Percentiles rank a stretch among this genome's conserved stretches.
These are phyloP conservation scores for Pachymerium ferrugineum DNA, from an alignment of 2,888 invertebrate species.

Conservation along the genomic window DNA sequence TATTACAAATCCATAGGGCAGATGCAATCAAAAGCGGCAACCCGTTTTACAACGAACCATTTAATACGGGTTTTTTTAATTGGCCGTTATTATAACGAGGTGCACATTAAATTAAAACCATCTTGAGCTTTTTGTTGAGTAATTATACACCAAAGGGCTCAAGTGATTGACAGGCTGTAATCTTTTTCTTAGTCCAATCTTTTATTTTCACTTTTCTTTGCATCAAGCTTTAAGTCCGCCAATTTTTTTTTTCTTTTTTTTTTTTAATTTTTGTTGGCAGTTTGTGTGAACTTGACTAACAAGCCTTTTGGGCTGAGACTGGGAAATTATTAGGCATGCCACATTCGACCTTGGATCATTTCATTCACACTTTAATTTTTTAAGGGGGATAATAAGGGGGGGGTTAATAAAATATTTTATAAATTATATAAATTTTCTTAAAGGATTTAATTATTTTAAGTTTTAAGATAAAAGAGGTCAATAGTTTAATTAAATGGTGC, in stretches of 20 bases:
- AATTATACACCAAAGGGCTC: background rate
- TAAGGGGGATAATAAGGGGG: too few relatives aligned
- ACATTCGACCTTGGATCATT: conserved; percentile 7
- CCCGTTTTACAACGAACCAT: background rate
- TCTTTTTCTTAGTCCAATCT: background rate
- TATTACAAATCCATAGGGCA: conserved; percentile 21
- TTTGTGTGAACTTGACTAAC: conserved; percentile 21
- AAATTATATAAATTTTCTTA: too few relatives aligned
- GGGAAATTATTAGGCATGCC: conserved; percentile 8
- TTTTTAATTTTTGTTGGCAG: conserved; percentile 3
- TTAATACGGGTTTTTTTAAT: too few relatives aligned
- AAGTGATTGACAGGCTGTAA: conserved; percentile 6
- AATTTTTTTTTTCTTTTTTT: too few relatives aligned
- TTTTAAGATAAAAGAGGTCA: too few relatives aligned
- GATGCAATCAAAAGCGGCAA: background rate
- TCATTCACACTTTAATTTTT: background rate
- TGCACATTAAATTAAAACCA: background rate
- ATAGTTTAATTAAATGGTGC: too few relatives aligned
- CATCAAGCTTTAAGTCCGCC: too few relatives aligned
- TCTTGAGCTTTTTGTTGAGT: background rate
- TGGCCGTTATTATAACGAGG: background rate
- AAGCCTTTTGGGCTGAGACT: background rate
- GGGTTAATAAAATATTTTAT: too few relatives aligned
- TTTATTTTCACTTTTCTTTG: background rate
- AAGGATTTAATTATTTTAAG: too few relatives aligned